Conservation (phyloP, 2,797 vertebrate species). For the Sebastiscus tertius region DNA sequence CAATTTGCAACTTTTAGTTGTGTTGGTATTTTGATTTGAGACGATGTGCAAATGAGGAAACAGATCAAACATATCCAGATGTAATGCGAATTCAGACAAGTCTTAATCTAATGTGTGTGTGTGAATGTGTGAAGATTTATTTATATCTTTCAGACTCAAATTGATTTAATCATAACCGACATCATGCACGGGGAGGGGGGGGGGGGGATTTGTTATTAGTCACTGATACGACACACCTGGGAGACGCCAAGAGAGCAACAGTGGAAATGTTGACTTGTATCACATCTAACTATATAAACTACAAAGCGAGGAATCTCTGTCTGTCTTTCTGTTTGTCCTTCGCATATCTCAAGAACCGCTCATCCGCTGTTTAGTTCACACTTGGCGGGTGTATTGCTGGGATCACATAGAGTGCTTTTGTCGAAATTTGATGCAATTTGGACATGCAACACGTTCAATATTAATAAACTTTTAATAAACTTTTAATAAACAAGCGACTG, state of each 20-base stretch:
- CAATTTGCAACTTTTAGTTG: neutral
- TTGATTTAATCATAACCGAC: no score
- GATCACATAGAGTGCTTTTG: no score
- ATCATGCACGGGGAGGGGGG: neutral
- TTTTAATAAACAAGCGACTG: no score
- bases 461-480: no score
- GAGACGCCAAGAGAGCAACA: neutral
- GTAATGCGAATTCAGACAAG: neutral
- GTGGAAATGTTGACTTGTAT: neutral
- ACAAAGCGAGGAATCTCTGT: no score
- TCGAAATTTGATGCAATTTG: no score
- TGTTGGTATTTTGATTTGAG: neutral
- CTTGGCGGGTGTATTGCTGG: no score
- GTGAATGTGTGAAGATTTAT: neutral
- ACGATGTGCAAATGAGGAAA: neutral
- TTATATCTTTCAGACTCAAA: neutral
- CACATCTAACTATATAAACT: no score
- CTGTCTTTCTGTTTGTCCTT: no score
- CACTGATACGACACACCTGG: neutral
- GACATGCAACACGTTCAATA: no score
- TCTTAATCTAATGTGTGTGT: neutral
- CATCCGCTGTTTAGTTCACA: no score
- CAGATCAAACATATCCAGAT: neutral
- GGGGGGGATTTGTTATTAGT: neutral
- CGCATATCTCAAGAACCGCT: no score